These are phyloP conservation scores for Acleris sparsana DNA, from an alignment of 2,888 invertebrate genomes.

Conservation along the genomic window DNA sequence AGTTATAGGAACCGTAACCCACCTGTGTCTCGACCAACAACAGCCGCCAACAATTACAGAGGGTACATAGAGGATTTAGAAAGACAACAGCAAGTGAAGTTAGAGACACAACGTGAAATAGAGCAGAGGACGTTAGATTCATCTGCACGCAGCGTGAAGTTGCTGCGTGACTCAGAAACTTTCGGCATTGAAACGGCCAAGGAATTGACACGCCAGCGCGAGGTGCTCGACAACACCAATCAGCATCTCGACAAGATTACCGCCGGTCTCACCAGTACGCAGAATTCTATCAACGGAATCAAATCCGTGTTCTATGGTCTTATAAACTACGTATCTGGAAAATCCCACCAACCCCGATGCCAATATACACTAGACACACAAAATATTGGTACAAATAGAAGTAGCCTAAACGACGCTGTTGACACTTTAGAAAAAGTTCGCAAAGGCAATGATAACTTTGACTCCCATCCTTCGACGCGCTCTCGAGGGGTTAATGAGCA, in stretches of 20 bases:
- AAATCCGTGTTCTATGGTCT: slow-evolving; percentile 98
- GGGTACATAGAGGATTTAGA: slow-evolving; percentile 82
- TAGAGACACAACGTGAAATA: slow-evolving; percentile 89
- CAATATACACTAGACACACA: slow-evolving; percentile 63
- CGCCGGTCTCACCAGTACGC: slow-evolving; percentile 93
- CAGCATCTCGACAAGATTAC: slow-evolving; percentile 95
- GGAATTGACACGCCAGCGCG: slow-evolving; percentile 94
- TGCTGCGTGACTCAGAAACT: slow-evolving; percentile 95
- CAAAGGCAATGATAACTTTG: slow-evolving; percentile 68
- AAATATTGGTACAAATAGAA: slow-evolving; percentile 60
- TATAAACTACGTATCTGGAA: slow-evolving; percentile 96
- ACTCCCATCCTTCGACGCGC: slow-evolving; percentile 86
- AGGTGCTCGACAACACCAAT: slow-evolving; percentile 95
- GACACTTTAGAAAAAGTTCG: slow-evolving; percentile 53
- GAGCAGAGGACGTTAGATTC: slow-evolving; percentile 93
- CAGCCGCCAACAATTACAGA: slow-evolving; percentile 56
- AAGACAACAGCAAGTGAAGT: slow-evolving; percentile 87
- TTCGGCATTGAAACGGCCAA: slow-evolving; percentile 97
- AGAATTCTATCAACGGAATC: slow-evolving; percentile 96
- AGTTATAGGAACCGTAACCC: slow-evolving; percentile 79
- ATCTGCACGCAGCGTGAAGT: slow-evolving; percentile 89
- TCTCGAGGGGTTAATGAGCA: slow-evolving; percentile 83
- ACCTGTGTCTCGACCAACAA: slow-evolving; percentile 54
- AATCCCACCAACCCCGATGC: slow-evolving; percentile 82
- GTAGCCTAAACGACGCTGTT: slow-evolving; percentile 64